These are phyloP conservation scores for Sarcoramphus papa DNA, from an alignment of 2,797 vertebrate genomes.

Conservation along the genomic window DNA sequence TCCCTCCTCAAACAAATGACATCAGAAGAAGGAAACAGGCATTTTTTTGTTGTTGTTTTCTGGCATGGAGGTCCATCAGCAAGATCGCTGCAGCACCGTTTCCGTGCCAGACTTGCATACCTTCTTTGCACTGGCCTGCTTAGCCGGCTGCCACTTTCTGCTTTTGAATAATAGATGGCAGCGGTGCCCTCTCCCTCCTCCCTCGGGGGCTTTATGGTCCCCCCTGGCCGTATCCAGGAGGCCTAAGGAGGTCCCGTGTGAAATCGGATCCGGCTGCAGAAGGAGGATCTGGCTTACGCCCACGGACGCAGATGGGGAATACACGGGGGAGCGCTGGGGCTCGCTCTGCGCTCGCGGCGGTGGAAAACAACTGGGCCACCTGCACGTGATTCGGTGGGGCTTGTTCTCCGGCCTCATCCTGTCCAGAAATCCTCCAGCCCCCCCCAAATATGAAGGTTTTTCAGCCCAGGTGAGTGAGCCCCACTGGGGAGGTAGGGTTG, in stretches of 20 bases:
- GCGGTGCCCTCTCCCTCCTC: not conserved
- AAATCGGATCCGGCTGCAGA: not conserved
- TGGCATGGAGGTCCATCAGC: not conserved
- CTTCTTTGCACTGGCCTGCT: not conserved
- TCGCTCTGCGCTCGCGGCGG: fast-evolving
- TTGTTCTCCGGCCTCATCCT: not conserved
- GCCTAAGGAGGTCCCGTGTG: not conserved
- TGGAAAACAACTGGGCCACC: not conserved
- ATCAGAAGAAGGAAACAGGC: conserved; percentile 45
- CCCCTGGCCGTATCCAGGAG: not conserved
- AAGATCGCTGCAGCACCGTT: not conserved
- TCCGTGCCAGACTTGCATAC: not conserved
- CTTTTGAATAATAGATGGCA: not conserved
- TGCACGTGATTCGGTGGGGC: fast-evolving
- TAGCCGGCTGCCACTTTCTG: not conserved
- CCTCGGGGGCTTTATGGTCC: not conserved
- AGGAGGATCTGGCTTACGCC: not conserved
- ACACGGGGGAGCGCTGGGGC: fast-evolving
- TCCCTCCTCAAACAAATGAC: conserved; percentile 51
- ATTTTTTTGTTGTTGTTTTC: not conserved
- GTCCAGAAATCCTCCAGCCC: not conserved
- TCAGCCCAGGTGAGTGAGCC: not conserved
- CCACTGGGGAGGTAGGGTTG: no score
- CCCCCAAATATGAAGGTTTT: fast-evolving
- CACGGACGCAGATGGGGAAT: not conserved